Evolutionary conservation across 2,888 invertebrate species (phyloP).

Genomic region (Lobophora halterata): DNA sequence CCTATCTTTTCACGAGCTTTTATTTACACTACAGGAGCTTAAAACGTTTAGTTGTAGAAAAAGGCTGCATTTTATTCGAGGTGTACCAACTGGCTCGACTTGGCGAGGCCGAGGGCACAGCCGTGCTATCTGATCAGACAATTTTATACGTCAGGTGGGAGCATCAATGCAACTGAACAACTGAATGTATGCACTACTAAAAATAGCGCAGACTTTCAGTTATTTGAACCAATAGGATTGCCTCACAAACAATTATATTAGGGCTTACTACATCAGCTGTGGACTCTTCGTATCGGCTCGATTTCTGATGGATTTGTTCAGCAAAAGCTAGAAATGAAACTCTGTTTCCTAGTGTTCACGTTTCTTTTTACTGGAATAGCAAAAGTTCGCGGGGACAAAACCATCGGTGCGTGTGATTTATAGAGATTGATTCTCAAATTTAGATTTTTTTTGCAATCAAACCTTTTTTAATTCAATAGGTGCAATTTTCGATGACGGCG

Average conservation of each 20-base stretch:
- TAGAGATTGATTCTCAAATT: background rate
- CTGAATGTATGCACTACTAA: constrained; percentile 32
- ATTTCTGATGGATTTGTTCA: too few relatives aligned
- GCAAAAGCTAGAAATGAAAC: constrained; percentile 17
- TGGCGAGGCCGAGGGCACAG: too few relatives aligned
- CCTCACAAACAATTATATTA: constrained; percentile 39
- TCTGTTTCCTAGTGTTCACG: constrained; percentile 10
- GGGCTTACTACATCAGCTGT: constrained; percentile 5
- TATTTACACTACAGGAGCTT: too few relatives aligned
- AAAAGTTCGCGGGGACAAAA: constrained; percentile 21
- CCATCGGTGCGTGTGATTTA: constrained; percentile 24
- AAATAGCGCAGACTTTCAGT: constrained; percentile 36
- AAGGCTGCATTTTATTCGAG: too few relatives aligned
- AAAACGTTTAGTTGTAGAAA: too few relatives aligned
- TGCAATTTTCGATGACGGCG: constrained; percentile 82
- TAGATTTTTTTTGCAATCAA: background rate
- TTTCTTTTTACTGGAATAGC: constrained; percentile 11
- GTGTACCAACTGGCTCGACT: too few relatives aligned
- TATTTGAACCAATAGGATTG: constrained; percentile 37
- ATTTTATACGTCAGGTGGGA: background rate
- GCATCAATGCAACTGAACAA: constrained; percentile 18
- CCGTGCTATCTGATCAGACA: too few relatives aligned
- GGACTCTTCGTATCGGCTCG: too few relatives aligned
- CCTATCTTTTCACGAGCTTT: too few relatives aligned
- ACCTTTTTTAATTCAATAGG: constrained; percentile 54